Conservation (phyloP, 2,888 invertebrate species). For the Macrophya alboannulata region DNA sequence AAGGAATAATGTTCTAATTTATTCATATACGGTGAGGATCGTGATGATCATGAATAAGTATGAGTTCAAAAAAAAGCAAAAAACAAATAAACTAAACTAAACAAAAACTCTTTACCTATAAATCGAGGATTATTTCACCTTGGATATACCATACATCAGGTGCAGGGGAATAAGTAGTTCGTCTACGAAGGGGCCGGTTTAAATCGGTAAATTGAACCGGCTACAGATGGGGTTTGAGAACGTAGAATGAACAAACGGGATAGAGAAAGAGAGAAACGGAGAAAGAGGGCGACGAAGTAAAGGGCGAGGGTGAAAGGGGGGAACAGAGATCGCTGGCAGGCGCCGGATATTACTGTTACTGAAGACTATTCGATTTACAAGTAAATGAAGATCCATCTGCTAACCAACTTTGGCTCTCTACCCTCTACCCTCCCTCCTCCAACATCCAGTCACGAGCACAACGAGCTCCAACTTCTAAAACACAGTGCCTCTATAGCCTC, state of each 20-base stretch:
- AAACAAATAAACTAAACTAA: background rate
- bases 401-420: conserved; percentile 32
- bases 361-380: conserved; percentile 76
- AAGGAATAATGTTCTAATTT: background rate
- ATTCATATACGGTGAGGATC: background rate
- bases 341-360: conserved; percentile 75
- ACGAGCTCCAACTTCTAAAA: conserved; percentile 6
- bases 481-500: background rate
- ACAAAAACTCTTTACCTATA: background rate
- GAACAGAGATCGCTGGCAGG: conserved; percentile 47
- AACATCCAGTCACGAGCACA: conserved; percentile 7
- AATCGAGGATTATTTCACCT: background rate
- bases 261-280: background rate
- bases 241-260: background rate
- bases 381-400: conserved; percentile 69
- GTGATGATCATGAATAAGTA: background rate
- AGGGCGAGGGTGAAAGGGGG: background rate
- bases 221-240: conserved; percentile 19
- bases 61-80: background rate
- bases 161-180: background rate
- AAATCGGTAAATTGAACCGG: conserved; percentile 43
- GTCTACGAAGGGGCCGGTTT: conserved; percentile 10
- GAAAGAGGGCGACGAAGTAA: background rate
- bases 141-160: background rate
- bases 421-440: background rate